Conservation (phyloP, 2,888 invertebrate species). For the Synergus gifuensis region DNA sequence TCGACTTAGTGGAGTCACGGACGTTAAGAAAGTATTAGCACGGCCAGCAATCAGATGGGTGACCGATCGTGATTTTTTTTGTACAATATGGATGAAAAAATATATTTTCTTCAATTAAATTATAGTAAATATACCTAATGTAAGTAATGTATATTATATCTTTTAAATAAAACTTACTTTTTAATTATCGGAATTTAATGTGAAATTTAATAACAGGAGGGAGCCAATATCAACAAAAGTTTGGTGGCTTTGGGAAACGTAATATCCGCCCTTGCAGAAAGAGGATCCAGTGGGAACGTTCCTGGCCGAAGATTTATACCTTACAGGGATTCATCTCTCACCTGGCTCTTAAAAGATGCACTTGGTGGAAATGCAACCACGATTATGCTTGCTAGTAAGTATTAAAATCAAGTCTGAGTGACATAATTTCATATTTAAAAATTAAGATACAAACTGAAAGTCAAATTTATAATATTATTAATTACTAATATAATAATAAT, state of each 20-base stretch:
- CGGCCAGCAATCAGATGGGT: too few species aligned
- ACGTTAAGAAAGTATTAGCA: too few species aligned
- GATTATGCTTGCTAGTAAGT: slow-evolving; percentile 88
- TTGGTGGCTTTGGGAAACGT: slow-evolving; percentile 90
- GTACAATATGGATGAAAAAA: too few species aligned
- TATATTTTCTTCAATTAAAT: too few species aligned
- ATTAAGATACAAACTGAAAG: neutral
- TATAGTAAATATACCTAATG: too few species aligned
- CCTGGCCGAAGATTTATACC: slow-evolving; percentile 83
- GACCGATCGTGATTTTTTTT: too few species aligned
- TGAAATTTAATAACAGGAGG: slow-evolving; percentile 73
- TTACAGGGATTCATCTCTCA: slow-evolving; percentile 88
- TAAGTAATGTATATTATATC: too few species aligned
- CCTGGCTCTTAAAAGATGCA: slow-evolving; percentile 90
- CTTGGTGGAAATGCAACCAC: slow-evolving; percentile 89
- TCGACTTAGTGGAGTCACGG: too few species aligned
- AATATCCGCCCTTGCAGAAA: slow-evolving; percentile 84
- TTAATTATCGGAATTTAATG: neutral
- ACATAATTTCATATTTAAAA: rapidly evolving
- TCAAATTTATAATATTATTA: neutral
- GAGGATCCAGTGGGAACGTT: slow-evolving; percentile 69
- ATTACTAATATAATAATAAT: too few species aligned
- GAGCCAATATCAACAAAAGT: slow-evolving; percentile 88
- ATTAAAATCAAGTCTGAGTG: slow-evolving; percentile 12
- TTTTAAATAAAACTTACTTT: neutral